These are phyloP conservation scores for Kryptolebias ocellatus DNA, from an alignment of 2,797 vertebrate genomes.

Conservation along the genomic window DNA sequence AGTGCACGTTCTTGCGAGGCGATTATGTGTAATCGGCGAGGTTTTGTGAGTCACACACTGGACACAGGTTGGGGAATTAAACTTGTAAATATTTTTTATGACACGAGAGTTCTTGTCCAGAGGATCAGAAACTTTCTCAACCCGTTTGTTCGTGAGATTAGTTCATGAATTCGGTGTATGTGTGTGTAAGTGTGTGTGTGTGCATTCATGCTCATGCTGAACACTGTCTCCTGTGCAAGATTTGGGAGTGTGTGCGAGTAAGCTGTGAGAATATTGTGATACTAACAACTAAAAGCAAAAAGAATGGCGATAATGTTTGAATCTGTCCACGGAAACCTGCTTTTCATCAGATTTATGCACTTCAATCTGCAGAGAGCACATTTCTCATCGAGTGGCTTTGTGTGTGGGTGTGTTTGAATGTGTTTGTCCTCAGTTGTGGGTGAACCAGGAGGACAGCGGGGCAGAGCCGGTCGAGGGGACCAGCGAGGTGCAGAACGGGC, in stretches of 20 bases:
- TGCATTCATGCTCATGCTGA: slow-evolving; percentile 34
- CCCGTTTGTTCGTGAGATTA: slow-evolving; percentile 38
- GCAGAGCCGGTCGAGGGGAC: slow-evolving; percentile 89
- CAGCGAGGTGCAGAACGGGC: slow-evolving; percentile 96
- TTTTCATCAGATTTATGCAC: slow-evolving; percentile 19
- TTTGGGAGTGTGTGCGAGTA: not conserved
- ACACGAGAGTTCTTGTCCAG: slow-evolving; percentile 44
- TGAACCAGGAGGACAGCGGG: slow-evolving; percentile 95
- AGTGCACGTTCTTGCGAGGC: slow-evolving; percentile 28
- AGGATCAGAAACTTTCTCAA: slow-evolving; percentile 36
- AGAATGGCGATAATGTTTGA: not conserved
- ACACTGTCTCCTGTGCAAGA: slow-evolving; percentile 3
- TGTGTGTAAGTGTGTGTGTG: slow-evolving; percentile 9
- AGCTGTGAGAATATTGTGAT: slow-evolving; percentile 4
- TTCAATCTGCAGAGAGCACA: slow-evolving; percentile 12
- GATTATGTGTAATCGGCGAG: slow-evolving; percentile 9
- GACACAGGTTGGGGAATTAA: slow-evolving; percentile 30
- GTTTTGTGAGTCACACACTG: slow-evolving; percentile 43
- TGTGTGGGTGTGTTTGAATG: slow-evolving; percentile 48
- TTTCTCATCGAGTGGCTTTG: slow-evolving; percentile 42
- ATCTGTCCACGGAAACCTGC: slow-evolving; percentile 21
- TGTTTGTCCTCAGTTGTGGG: slow-evolving; percentile 89
- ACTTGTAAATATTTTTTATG: slow-evolving; percentile 37
- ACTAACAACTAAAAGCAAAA: not conserved
- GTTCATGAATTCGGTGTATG: slow-evolving; percentile 13